Percentiles rank a stretch among this genome's conserved stretches.
Conservation (phyloP, 2,888 invertebrate genomes). For the Spilarctia lutea region DNA sequence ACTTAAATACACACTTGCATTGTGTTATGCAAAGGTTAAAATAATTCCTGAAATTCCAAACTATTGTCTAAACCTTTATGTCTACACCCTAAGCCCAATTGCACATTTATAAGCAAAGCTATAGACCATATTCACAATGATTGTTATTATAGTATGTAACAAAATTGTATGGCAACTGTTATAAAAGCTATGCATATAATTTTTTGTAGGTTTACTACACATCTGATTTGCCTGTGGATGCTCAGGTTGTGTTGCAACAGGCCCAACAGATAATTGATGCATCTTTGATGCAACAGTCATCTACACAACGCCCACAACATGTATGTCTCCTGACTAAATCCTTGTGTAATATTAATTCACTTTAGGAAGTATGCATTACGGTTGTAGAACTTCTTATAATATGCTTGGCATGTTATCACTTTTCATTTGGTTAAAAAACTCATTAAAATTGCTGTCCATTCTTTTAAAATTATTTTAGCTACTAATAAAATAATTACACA, state of each 20-base stretch:
- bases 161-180: slow-evolving; percentile 30
- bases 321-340: slow-evolving; percentile 76
- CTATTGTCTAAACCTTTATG: not conserved
- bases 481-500: not conserved
- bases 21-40: not conserved
- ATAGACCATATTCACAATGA: not conserved
- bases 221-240: slow-evolving; percentile 85
- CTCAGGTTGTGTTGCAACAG: slow-evolving; percentile 86
- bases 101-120: not conserved
- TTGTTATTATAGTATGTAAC: slow-evolving; percentile 1
- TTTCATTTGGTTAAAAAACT: slow-evolving; percentile 53
- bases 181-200: slow-evolving; percentile 59
- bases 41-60: not conserved
- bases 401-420: slow-evolving; percentile 73
- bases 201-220: slow-evolving; percentile 87
- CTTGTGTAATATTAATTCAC: slow-evolving; percentile 66
- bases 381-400: slow-evolving; percentile 59
- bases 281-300: slow-evolving; percentile 84
- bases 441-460: slow-evolving; percentile 11
- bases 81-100: not conserved
- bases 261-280: slow-evolving; percentile 86
- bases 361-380: slow-evolving; percentile 57
- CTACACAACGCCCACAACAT: slow-evolving; percentile 84
- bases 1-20: not conserved
- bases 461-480: slow-evolving; percentile 5